Percentiles rank a stretch among this genome's conserved stretches.
Conservation (phyloP, 2,888 invertebrate species). For the Hoplodrina ambigua region DNA sequence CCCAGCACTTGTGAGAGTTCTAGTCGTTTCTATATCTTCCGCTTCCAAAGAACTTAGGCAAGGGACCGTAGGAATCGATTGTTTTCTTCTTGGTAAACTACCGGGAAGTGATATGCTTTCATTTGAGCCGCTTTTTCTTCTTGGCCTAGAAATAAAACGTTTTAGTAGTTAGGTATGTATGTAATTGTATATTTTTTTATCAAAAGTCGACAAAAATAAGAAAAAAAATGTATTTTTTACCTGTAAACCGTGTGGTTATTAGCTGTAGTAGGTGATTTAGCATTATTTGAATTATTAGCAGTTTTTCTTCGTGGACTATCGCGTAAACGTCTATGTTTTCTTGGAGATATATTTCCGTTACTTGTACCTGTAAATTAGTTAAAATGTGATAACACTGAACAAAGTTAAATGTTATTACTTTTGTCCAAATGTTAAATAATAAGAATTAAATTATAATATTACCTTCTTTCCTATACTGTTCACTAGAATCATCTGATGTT, state of each 20-base stretch:
- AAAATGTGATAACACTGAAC: background rate
- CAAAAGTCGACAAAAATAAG: background rate
- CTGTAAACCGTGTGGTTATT: constrained; percentile 85
- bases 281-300: constrained; percentile 85
- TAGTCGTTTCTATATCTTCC: constrained; percentile 86
- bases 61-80: constrained; percentile 88
- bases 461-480: constrained; percentile 88
- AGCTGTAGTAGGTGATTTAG: constrained; percentile 89
- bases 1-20: constrained; percentile 87
- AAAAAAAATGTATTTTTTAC: constrained; percentile 63
- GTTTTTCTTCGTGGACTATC: constrained; percentile 93
- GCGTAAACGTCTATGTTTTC: constrained; percentile 91
- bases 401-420: background rate
- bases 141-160: constrained; percentile 73
- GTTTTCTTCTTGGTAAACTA: constrained; percentile 91
- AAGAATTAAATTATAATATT: constrained; percentile 18
- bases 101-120: constrained; percentile 92
- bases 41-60: constrained; percentile 88
- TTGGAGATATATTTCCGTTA: constrained; percentile 89
- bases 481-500: constrained; percentile 91
- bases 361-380: constrained; percentile 72
- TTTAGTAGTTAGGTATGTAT: background rate
- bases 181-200: background rate
- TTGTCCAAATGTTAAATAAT: background rate
- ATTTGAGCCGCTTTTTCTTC: constrained; percentile 89